Percentiles rank a stretch among this genome's conserved stretches.
These are phyloP conservation scores for Hyalella azteca DNA, from an alignment of 2,888 invertebrate genomes.

Conservation along the genomic window DNA sequence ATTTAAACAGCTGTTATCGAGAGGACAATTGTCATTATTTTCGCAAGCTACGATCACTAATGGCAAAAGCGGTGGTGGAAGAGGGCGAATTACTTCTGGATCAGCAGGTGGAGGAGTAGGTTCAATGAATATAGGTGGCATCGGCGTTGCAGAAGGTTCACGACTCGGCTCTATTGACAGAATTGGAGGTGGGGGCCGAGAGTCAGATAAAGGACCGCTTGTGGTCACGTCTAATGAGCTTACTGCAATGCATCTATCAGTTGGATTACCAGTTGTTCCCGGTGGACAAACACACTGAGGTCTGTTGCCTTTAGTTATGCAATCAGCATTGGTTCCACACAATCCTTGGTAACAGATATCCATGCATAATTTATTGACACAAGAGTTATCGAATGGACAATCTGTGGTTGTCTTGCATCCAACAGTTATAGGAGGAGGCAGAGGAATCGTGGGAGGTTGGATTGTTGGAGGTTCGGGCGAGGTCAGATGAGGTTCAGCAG, in stretches of 20 bases:
- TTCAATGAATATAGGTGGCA: conserved; percentile 25
- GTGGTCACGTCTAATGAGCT: conserved; percentile 35
- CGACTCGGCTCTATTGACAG: conserved; percentile 19
- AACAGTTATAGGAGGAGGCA: conserved; percentile 41
- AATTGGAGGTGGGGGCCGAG: neutral
- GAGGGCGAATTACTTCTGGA: neutral
- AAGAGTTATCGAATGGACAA: conserved; percentile 48
- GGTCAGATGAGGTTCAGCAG: conserved; percentile 57
- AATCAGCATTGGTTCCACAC: conserved; percentile 49
- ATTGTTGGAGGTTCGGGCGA: conserved; percentile 39
- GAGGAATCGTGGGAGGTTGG: conserved; percentile 5
- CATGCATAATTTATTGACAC: conserved; percentile 45
- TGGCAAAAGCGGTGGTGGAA: conserved; percentile 35
- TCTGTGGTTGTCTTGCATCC: conserved; percentile 47
- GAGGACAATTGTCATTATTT: conserved; percentile 43
- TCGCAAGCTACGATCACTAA: conserved; percentile 38
- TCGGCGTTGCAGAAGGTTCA: neutral
- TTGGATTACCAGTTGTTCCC: conserved; percentile 59
- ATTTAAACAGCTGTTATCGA: conserved; percentile 38
- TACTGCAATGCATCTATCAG: conserved; percentile 57
- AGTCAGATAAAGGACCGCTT: neutral
- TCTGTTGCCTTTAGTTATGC: conserved; percentile 77
- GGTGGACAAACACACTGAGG: conserved; percentile 72
- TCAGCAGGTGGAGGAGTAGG: conserved; percentile 26
- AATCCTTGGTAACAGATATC: conserved; percentile 46